phyloP scores from a whole-genome alignment of 1,140 invertebrate genomes.

The Teleogryllus occipitalis region DNA sequence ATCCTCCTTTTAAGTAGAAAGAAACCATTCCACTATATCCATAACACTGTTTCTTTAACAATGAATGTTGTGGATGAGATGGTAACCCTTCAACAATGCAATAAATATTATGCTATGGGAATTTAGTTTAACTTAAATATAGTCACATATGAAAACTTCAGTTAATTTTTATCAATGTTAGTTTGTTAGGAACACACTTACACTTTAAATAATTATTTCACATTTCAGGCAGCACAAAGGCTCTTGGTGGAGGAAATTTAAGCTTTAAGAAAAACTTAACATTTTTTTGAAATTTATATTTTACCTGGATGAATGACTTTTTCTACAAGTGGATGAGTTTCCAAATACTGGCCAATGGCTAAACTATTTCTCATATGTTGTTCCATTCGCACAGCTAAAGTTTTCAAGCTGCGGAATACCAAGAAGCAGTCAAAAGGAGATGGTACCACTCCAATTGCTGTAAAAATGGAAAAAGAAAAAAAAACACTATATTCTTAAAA shows the following conservation, averaged over 20 bases:
- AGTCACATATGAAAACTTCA: no score
- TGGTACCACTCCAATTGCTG: conserved; percentile 83
- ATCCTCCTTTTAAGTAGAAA: conserved; percentile 74
- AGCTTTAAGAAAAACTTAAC: not conserved
- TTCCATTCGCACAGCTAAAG: conserved; percentile 84
- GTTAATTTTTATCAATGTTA: no score
- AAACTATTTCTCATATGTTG: conserved; percentile 74
- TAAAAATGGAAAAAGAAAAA: not conserved
- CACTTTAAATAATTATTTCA: no score
- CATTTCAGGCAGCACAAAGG: no score
- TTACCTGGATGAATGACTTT: conserved; percentile 33
- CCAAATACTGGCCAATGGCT: conserved; percentile 69
- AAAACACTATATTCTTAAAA: no score
- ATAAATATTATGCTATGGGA: not conserved
- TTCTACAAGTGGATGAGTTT: conserved; percentile 51
- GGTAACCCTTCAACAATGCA: conserved; percentile 48
- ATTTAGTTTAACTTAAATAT: no score
- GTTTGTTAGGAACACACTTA: no score
- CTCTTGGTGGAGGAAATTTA: no score
- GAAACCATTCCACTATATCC: conserved; percentile 91
- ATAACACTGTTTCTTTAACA: conserved; percentile 72
- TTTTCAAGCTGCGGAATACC: conserved; percentile 91
- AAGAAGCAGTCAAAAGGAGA: conserved; percentile 94
- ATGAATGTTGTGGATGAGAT: conserved; percentile 83
- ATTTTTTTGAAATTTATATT: not conserved